Percentiles rank a stretch among this genome's conserved stretches.
phyloP scores from a whole-genome alignment of 37 sponge, comb jelly and placozoan genomes.

The Cliona cf. orientalis region DNA sequence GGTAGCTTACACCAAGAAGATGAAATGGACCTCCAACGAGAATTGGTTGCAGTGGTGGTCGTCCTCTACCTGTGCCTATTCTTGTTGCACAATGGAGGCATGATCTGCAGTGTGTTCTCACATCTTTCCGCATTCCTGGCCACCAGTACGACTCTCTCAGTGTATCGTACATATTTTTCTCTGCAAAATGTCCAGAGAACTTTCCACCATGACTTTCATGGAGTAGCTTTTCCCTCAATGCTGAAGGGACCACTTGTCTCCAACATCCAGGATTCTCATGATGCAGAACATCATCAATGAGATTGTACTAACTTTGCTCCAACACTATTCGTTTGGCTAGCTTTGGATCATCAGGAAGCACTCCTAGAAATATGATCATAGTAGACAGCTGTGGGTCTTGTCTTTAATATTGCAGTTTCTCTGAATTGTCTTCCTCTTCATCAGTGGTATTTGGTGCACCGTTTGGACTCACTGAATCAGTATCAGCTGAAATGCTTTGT shows the following conservation, averaged over 20 bases:
- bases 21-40: too few relatives aligned
- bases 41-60: too few relatives aligned
- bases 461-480: neutral
- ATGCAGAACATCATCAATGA: constrained; percentile 31
- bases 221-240: neutral
- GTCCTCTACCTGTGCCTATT: too few relatives aligned
- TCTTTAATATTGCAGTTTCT: neutral
- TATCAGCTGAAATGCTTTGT: neutral
- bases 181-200: constrained; percentile 28
- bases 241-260: constrained; percentile 16
- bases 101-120: too few relatives aligned
- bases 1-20: too few relatives aligned
- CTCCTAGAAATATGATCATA: neutral
- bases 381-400: neutral
- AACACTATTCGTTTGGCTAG: constrained; percentile 11
- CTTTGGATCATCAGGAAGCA: constrained; percentile 17
- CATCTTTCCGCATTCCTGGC: too few relatives aligned
- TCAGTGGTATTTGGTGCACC: neutral
- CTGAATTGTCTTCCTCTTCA: neutral
- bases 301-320: neutral
- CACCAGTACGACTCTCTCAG: constrained; percentile 49
- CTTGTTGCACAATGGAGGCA: too few relatives aligned
- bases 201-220: constrained; percentile 18
- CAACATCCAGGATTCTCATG: neutral
- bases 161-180: neutral